Percentiles rank a stretch among this genome's conserved stretches.
These are phyloP conservation scores for Leuciscus waleckii DNA, from an alignment of 2,797 vertebrate species.

Conservation along the genomic window DNA sequence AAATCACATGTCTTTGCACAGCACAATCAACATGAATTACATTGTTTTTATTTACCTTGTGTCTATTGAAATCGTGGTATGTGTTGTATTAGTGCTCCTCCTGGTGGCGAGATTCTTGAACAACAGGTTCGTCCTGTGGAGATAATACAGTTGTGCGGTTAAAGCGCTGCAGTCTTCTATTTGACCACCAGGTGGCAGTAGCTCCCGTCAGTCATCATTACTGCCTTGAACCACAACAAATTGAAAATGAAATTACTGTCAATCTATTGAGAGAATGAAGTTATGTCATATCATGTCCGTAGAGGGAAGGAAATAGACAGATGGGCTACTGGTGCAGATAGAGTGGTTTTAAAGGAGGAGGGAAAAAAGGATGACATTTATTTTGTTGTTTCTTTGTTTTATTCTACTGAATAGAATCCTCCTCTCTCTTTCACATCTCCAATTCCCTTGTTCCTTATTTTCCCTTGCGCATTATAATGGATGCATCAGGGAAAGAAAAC, in stretches of 20 bases:
- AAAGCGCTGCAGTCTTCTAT: background rate
- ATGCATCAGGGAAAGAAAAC: background rate
- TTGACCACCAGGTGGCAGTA: constrained; percentile 29
- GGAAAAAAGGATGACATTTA: constrained; percentile 2
- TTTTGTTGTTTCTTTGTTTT: constrained; percentile 6
- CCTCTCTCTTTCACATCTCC: background rate
- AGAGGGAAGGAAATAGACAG: constrained; percentile 23
- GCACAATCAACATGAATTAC: background rate
- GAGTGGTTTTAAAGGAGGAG: background rate
- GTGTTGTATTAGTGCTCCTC: background rate
- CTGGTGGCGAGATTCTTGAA: background rate
- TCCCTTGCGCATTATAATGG: background rate
- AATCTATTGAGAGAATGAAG: constrained; percentile 40
- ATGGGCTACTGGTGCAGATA: constrained; percentile 13
- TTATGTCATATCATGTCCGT: constrained; percentile 25
- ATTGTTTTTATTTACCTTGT: background rate
- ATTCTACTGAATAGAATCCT: background rate
- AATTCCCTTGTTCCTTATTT: background rate
- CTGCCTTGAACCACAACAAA: constrained; percentile 30
- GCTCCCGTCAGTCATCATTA: constrained; percentile 20
- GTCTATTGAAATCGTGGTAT: background rate
- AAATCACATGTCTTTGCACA: background rate
- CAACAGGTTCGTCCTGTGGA: background rate
- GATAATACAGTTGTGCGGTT: background rate
- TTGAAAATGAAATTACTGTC: constrained; percentile 38